Base-by-base conservation (phyloP, 2,797 vertebrate genomes). In the Fistularia commersonii region DNA sequence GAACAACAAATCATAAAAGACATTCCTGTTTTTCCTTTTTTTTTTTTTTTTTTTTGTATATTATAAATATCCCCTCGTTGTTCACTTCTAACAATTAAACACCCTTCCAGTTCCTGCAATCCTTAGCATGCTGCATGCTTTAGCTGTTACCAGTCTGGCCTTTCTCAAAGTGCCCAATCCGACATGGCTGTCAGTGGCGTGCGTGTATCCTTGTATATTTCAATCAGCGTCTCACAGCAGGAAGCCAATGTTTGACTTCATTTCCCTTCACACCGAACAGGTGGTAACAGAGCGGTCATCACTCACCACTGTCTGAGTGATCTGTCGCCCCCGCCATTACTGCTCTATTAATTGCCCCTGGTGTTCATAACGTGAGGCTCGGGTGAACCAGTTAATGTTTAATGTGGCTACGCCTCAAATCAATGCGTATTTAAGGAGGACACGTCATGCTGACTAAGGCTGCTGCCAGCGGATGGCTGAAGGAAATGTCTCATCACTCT, bases 341-440 rank as follows among this genome's bases (percentile, higher is more conserved):
- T 12, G 76, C 82, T 86, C 82, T 80, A 83, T 81, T 86, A 84
- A 86, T 87, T 86, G 82, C 58, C 71, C 73, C 67, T 48, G 57
- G 69, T 70, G 77, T 83, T 69, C 49, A 32, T 58, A 80, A 83
- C 69, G 45, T 66, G 72, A 68, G 69, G 73, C 66, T 41, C 49
- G 61, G 66, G 70, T 65, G 35, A 61, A 64, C 61, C 11, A 65
- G 83, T 89, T 84, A 89, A 86, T 87, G 83, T 81, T 81, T 87
- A 88, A 81, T 72, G 70, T 56, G 77, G 66, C 52, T 57, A 74
- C 62, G 65, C 76, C 78, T 72, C 69, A 32, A 76, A 88, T 87
- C 83, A 90, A 88, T 87, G 61, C 34, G 46, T 59, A 66, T 83
- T 88, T 81, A 85, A 85, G 57, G 65, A 76, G 78, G 81, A 76